These are phyloP conservation scores for Bos taurus DNA, from an alignment of 2,113 vertebrate species.

Conservation along the genomic window ARS-UCD2.0 NC_037334.1:109863501-109864000, in stretches of 20 bases:
- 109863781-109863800: not conserved
- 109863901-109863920: not conserved
- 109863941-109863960: not conserved
- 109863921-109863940: not conserved
- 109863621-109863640: rapidly evolving
- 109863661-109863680: not conserved
- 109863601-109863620: not conserved
- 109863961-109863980: rapidly evolving
- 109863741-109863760: not conserved
- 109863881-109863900: not conserved
- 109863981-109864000: not conserved
- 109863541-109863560: not conserved
- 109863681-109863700: rapidly evolving
- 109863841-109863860: not conserved
- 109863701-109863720: rapidly evolving
- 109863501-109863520: not conserved
- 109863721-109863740: not conserved
- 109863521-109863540: not conserved
- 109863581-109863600: not conserved
- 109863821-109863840: not conserved
- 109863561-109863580: not conserved
- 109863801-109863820: not conserved
- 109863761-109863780: not conserved
- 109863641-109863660: not conserved
- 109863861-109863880: not conserved